A percentile compares a stretch with the other conserved stretches of the same genome.
Conservation (phyloP, 2,888 invertebrate genomes). For the Cryptophagus acutangulus region DNA sequence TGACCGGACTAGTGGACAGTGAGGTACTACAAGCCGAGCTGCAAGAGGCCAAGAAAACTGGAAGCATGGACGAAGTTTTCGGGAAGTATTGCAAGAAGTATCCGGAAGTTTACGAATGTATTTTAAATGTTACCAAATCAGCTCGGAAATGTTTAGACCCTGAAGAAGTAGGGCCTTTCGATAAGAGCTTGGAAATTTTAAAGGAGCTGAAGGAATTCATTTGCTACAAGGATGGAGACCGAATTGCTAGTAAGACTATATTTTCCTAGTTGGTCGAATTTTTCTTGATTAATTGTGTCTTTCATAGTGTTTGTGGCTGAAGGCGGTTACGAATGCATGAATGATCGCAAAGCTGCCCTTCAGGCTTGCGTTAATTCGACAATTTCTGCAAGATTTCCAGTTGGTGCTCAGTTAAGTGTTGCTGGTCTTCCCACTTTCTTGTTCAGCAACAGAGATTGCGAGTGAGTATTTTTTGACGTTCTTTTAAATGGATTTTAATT, state of each 20-base stretch:
- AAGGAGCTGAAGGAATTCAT: constrained; percentile 67
- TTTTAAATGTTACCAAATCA: constrained; percentile 54
- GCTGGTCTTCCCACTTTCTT: constrained; percentile 51
- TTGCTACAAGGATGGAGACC: constrained; percentile 76
- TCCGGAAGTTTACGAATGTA: constrained; percentile 56
- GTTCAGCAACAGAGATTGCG: constrained; percentile 56
- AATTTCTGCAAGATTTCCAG: constrained; percentile 51
- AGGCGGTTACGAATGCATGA: constrained; percentile 71
- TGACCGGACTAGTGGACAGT: constrained; percentile 55
- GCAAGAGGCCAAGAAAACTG: constrained; percentile 60
- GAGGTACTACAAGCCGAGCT: constrained; percentile 60
- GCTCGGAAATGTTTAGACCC: constrained; percentile 60
- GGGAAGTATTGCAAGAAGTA: constrained; percentile 64
- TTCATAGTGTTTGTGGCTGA: constrained; percentile 79
- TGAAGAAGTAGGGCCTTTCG: constrained; percentile 58
- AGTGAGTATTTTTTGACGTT: constrained; percentile 45
- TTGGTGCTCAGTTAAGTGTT: constrained; percentile 48
- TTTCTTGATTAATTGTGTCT: constrained; percentile 6
- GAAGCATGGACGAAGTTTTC: constrained; percentile 48
- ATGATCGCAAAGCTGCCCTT: constrained; percentile 56
- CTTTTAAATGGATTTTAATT: background rate
- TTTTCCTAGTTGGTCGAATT: background rate
- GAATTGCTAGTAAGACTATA: constrained; percentile 65
- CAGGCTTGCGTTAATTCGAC: constrained; percentile 62
- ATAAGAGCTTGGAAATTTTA: constrained; percentile 61